A percentile compares a stretch with the other conserved stretches of the same genome.
phyloP scores from a whole-genome alignment of 2,888 invertebrate species.

The Metallyticus violacea region DNA sequence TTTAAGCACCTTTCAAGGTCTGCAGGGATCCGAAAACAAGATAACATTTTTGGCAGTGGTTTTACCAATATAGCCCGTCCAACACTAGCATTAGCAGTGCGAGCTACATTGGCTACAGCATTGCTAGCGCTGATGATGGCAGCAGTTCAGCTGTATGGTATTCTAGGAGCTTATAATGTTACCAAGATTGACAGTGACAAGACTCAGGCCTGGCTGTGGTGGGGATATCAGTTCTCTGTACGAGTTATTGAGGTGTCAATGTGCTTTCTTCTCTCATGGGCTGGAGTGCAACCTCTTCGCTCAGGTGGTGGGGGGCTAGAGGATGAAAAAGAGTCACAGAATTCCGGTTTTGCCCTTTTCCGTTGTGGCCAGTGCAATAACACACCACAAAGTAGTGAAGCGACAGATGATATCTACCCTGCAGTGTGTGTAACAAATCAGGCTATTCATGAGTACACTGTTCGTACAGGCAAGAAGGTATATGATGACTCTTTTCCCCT shows the following conservation, averaged over 20 bases:
- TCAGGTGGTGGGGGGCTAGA: slow-evolving; percentile 48
- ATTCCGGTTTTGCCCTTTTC: slow-evolving; percentile 67
- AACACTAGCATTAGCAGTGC: slow-evolving; percentile 77
- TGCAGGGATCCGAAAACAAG: slow-evolving; percentile 53
- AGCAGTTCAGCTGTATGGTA: slow-evolving; percentile 78
- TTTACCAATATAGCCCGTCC: slow-evolving; percentile 46
- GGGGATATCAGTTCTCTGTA: slow-evolving; percentile 86
- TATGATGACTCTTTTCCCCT: slow-evolving; percentile 66
- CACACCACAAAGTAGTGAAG: slow-evolving; percentile 39
- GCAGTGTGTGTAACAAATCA: slow-evolving; percentile 81
- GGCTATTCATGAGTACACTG: slow-evolving; percentile 78
- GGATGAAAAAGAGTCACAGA: slow-evolving; percentile 59
- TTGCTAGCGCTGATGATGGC: slow-evolving; percentile 80
- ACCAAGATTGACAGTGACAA: slow-evolving; percentile 45
- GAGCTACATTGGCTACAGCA: slow-evolving; percentile 84
- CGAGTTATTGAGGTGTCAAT: slow-evolving; percentile 84
- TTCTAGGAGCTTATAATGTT: slow-evolving; percentile 58
- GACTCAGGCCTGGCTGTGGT: slow-evolving; percentile 75
- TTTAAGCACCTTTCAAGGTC: slow-evolving; percentile 75
- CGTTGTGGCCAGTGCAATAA: slow-evolving; percentile 54
- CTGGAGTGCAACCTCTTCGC: slow-evolving; percentile 68
- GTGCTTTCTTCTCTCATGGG: slow-evolving; percentile 81
- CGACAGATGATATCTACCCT: slow-evolving; percentile 79
- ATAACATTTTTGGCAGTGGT: slow-evolving; percentile 42
- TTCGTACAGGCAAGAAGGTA: slow-evolving; percentile 72